Conservation (phyloP, 2,113 vertebrate species). For the Ammodytes dubius region DNA sequence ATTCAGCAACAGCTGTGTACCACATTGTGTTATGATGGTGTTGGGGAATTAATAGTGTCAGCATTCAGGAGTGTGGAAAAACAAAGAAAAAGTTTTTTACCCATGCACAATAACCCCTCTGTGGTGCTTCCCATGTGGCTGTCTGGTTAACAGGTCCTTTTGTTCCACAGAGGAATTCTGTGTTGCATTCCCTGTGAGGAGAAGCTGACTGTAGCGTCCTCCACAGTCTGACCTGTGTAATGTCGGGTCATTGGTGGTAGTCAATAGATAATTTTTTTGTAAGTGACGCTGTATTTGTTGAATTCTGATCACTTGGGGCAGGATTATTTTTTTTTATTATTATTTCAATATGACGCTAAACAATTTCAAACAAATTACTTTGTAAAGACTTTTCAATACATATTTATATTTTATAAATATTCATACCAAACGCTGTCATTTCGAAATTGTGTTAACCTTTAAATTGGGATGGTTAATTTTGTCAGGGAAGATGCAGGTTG, state of each 20-base stretch:
- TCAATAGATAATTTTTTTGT: too few relatives aligned
- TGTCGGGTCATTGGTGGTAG: constrained; percentile 4
- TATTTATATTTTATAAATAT: neutral
- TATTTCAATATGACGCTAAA: too few relatives aligned
- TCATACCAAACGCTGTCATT: neutral
- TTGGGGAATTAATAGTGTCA: constrained; percentile 56
- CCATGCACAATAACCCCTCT: constrained; percentile 69
- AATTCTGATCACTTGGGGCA: too few relatives aligned
- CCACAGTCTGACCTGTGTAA: constrained; percentile 31
- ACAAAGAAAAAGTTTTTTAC: constrained; percentile 56
- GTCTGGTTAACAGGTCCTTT: constrained; percentile 74
- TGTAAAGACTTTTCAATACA: too few relatives aligned
- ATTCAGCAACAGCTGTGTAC: constrained; percentile 1
- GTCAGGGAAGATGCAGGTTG: neutral
- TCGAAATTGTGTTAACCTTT: neutral
- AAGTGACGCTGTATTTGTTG: too few relatives aligned
- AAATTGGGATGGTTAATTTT: neutral
- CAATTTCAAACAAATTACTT: neutral
- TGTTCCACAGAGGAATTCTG: constrained; percentile 63
- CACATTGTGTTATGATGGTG: constrained; percentile 8
- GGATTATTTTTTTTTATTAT: too few relatives aligned
- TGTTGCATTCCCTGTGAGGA: constrained; percentile 13
- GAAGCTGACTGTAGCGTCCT: constrained; percentile 59
- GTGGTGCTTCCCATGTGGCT: constrained; percentile 68
- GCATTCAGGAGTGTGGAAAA: constrained; percentile 1